phyloP scores from a whole-genome alignment of 2,797 vertebrate species.

The Propithecus deckenii region DNA sequence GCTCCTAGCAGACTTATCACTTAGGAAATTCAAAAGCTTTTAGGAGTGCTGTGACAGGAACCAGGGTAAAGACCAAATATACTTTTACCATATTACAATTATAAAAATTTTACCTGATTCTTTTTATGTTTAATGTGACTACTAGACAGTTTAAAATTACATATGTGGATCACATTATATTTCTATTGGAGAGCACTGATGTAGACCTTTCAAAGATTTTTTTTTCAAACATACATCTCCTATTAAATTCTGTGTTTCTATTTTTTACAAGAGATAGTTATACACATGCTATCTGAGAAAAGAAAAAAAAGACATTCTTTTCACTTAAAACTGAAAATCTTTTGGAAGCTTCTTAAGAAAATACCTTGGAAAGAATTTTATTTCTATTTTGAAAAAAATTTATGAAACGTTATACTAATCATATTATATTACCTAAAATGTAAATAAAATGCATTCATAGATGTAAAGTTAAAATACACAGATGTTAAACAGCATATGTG shows the following conservation, averaged over 20 bases:
- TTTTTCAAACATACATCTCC: not conserved
- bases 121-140: not conserved
- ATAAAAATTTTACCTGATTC: not conserved
- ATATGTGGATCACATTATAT: not conserved
- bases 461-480: constrained; percentile 3
- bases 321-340: not conserved
- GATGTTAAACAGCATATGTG: not conserved
- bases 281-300: not conserved
- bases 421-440: not conserved
- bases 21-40: not conserved
- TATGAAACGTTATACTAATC: not conserved
- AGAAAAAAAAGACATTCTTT: not conserved
- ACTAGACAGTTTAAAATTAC: not conserved
- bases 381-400: not conserved
- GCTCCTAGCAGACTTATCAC: not conserved
- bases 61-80: not conserved
- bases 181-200: not conserved
- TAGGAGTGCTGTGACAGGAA: not conserved
- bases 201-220: not conserved
- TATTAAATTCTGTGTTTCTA: not conserved
- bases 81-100: not conserved
- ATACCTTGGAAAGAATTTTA: not conserved
- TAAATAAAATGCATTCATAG: constrained; percentile 10
- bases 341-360: not conserved
- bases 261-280: not conserved